Percentiles rank a stretch among this genome's conserved stretches.
phyloP scores from a whole-genome alignment of 2,113 vertebrate genomes.

The Cyprinus carpio region DNA sequence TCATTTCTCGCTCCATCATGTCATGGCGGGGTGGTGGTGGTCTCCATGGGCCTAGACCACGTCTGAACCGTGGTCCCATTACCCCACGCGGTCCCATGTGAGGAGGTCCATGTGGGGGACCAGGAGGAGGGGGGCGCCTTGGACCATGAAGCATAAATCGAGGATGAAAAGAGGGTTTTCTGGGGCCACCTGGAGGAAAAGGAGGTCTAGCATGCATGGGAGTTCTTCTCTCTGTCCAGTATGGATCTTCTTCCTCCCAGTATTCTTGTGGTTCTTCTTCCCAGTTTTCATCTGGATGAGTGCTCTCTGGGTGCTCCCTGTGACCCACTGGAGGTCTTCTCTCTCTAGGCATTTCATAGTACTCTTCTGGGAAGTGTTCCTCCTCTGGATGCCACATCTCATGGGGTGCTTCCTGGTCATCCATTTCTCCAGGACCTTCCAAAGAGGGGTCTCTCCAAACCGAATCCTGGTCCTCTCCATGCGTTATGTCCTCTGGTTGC shows the following conservation, averaged over 20 bases:
- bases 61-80: slow-evolving; percentile 73
- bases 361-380: slow-evolving; percentile 74
- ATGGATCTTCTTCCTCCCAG: slow-evolving; percentile 79
- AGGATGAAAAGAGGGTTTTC: slow-evolving; percentile 79
- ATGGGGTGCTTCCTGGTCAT: slow-evolving; percentile 57
- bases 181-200: slow-evolving; percentile 70
- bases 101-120: slow-evolving; percentile 58
- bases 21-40: slow-evolving; percentile 75
- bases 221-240: slow-evolving; percentile 82
- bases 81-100: slow-evolving; percentile 61
- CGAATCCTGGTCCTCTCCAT: slow-evolving; percentile 63
- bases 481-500: slow-evolving; percentile 65
- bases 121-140: slow-evolving; percentile 68
- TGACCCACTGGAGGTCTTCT: not conserved
- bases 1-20: slow-evolving; percentile 63
- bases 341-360: slow-evolving; percentile 20
- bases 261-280: slow-evolving; percentile 81
- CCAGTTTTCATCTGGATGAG: slow-evolving; percentile 81
- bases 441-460: slow-evolving; percentile 69
- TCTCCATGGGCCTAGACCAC: slow-evolving; percentile 66
- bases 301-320: slow-evolving; percentile 62
- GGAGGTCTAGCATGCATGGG: slow-evolving; percentile 75
- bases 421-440: slow-evolving; percentile 71
- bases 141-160: slow-evolving; percentile 72
- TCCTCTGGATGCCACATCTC: slow-evolving; percentile 80